Evolutionary conservation across 1,140 invertebrate genomes (phyloP), one percentile per base, ranked within the genome.

Genomic region (Polypedilum pembai): DNA sequence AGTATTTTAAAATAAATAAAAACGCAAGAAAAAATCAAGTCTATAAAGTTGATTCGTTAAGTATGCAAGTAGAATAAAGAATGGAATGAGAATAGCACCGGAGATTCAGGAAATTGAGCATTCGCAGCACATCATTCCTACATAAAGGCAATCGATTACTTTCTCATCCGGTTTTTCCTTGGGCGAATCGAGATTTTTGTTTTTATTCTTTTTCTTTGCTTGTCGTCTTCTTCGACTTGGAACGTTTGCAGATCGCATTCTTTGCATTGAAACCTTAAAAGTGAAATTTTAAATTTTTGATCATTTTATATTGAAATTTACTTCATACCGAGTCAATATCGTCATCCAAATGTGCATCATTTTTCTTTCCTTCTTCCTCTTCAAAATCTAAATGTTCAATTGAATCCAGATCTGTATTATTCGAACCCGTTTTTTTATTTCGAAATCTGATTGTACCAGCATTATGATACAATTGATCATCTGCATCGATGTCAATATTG

Each of bases 361-460:
- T n/a, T 10, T 69, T 69, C 10, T 69, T 69, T 69, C 3, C 20
- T 18, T 69, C 65, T 7, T 69, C 65, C 5, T 69, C 65, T 18
- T 69, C 65, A 20, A 21, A 69, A 10, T 69, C 65, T 18, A 69
- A 69, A 20, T 69, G 65, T 7, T 69, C 65, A 69, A 69, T 69
- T 10, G 65, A 69, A 69, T 69, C 65, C 15, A 69, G 20, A 69
- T 69, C 65, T 8, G 65, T 69, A 69, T 69, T n/a, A 21, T 69
- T 69, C 17, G 65, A 69, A 18, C 65, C 65, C 3, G 65, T 69
- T 21, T 69, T 69, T 10, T 69, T 56, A 56, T 56, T 69, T 20
- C 65, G 15, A 18, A 20, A 69, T 69, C 65, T 18, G 8, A 69
- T 69, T 20, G 65, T 69, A 7, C 17, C 65, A 20, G 65, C 17